A percentile compares a stretch with the other conserved stretches of the same genome.
Conservation (phyloP, 2,113 vertebrate species). For the Microtus montanus region DNA sequence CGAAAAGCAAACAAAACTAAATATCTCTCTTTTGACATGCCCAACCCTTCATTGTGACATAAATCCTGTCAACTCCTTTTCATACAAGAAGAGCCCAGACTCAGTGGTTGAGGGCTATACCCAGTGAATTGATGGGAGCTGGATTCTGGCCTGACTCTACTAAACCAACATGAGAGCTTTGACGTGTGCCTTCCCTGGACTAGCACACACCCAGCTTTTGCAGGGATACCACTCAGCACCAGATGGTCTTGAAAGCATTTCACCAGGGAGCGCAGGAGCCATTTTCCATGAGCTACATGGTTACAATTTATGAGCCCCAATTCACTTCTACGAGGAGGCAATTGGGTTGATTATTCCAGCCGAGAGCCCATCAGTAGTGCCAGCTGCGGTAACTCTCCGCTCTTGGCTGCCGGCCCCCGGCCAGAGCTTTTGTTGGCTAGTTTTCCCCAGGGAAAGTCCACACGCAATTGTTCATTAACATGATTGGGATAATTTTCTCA, state of each 20-base stretch:
- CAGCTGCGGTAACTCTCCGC: constrained; percentile 52
- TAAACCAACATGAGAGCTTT: not conserved
- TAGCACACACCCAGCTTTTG: not conserved
- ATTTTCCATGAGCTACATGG: constrained; percentile 50
- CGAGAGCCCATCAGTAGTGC: constrained; percentile 35
- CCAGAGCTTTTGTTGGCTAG: constrained; percentile 47
- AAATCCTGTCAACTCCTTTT: constrained; percentile 22
- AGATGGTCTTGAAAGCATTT: constrained; percentile 42
- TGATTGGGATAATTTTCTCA: constrained; percentile 68
- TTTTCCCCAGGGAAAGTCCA: constrained; percentile 50
- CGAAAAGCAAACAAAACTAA: not conserved
- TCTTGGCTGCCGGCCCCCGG: not conserved
- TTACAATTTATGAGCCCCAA: constrained; percentile 60
- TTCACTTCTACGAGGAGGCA: constrained; percentile 53
- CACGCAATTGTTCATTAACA: constrained; percentile 60
- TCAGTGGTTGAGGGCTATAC: not conserved
- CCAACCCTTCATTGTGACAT: not conserved
- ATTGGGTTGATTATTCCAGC: constrained; percentile 66
- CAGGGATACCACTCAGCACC: not conserved
- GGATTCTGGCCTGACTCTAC: not conserved
- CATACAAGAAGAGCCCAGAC: not conserved
- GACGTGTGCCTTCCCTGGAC: not conserved
- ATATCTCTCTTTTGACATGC: not conserved
- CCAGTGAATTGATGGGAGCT: not conserved
- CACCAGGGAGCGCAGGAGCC: not conserved